These are phyloP conservation scores for Cottoperca gobio DNA, from an alignment of 2,797 vertebrate species.

Conservation along the genomic window DNA sequence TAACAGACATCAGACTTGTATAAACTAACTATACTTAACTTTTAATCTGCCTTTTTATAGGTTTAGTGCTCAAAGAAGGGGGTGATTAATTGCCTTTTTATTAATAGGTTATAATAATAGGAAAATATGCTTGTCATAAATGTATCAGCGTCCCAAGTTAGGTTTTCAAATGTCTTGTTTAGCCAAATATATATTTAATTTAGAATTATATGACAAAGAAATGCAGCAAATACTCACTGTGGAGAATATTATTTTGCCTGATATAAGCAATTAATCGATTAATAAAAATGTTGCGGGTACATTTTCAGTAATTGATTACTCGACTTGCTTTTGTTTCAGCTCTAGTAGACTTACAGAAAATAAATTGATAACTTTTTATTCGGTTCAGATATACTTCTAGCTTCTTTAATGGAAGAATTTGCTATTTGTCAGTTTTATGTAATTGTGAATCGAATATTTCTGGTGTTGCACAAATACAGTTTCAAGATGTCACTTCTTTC, in stretches of 20 bases:
- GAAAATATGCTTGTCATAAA: background rate
- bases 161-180: background rate
- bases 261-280: background rate
- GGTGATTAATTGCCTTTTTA: background rate
- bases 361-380: background rate
- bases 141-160: background rate
- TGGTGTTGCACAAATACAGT: background rate
- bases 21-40: no score
- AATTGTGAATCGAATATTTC: background rate
- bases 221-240: background rate
- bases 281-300: background rate
- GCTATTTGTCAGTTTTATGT: background rate
- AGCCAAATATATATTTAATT: background rate
- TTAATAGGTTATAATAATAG: background rate
- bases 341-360: background rate
- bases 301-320: background rate
- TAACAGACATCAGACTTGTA: background rate
- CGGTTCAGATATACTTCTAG: background rate
- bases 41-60: background rate
- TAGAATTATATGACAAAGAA: background rate
- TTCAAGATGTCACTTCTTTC: background rate
- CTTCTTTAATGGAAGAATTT: background rate
- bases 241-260: background rate
- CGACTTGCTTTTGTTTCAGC: background rate
- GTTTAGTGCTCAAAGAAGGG: background rate